Base-by-base conservation (phyloP, 2,888 invertebrate species). In the Gortyna flavago region DNA sequence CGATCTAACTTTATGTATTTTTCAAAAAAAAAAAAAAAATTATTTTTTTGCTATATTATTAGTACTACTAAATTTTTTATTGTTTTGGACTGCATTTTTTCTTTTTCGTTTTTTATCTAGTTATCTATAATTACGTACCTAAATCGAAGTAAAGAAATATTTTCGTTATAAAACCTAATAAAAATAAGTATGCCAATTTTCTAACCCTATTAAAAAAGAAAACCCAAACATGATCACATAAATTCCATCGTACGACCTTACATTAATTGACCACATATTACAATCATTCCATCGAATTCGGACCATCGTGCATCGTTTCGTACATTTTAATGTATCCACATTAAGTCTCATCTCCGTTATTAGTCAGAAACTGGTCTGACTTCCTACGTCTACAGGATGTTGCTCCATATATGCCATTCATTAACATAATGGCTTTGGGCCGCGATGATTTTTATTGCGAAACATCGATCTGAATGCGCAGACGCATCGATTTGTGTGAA, bases 361-460 rank as follows among this genome's bases (percentile, higher is more conserved):
- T 94, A 95, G 92, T 94, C 93, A 94, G 92, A 93, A 93, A 95
- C 95, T 93, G 94, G 95, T 95, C 89, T 81, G 85, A 91, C 94
- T 95, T 96, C 95, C 96, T 94, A 93, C 92, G 92, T 90, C 86
- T 91, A 89, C 94, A 95, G 96, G 96, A 96, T 96, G 94, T 96
- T 96, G 93, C 95, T 93, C 95, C 95, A 96, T 93, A 95, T 96
- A 94, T 92, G 91, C 92, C 92, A 94, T 94, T 94, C 95, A 95
- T 95, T 95, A 92, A 90, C 88, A 92, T 95, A 95, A 95, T 95
- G 94, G 93, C 90, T 91, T 91, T 89, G 81, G 89, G 83, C 90
- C 79, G 87, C 85, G 92, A 93, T 92, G 90, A 93, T 93, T 93
- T 92, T 91, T 92, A 92, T 95, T 95, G 93, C 94, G 89, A 94